Conservation (phyloP, 2,797 vertebrate genomes). For the Pseudochirops cupreus region DNA sequence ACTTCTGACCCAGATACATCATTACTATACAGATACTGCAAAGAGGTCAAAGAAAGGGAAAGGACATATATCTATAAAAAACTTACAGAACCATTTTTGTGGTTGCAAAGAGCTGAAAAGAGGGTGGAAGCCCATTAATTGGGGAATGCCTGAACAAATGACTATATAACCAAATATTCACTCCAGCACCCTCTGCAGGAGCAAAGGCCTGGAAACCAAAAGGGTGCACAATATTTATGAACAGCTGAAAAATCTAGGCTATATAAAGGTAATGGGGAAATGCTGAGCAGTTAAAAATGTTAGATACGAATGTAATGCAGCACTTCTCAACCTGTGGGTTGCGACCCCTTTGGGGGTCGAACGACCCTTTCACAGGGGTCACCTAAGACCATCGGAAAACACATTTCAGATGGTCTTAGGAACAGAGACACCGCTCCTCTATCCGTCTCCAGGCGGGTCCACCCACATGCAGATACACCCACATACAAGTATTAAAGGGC, state of each 20-base stretch:
- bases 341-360: no score
- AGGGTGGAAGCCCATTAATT: neutral
- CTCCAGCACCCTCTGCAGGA: neutral
- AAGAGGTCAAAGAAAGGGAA: neutral
- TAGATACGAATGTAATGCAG: neutral
- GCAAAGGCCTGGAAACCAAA: neutral
- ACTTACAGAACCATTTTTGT: neutral
- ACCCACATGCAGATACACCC: no score
- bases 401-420: no score
- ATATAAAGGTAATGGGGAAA: neutral
- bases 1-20: neutral
- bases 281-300: neutral
- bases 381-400: no score
- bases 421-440: no score
- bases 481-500: no score
- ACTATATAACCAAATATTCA: neutral
- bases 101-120: neutral
- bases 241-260: neutral
- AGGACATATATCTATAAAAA: neutral
- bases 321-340: no score
- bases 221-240: neutral
- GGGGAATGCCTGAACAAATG: neutral
- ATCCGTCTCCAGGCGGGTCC: no score
- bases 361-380: no score
- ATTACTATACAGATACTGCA: neutral